These are phyloP conservation scores for Catonia carolina DNA, from an alignment of 2,888 invertebrate species.

Conservation along the genomic window DNA sequence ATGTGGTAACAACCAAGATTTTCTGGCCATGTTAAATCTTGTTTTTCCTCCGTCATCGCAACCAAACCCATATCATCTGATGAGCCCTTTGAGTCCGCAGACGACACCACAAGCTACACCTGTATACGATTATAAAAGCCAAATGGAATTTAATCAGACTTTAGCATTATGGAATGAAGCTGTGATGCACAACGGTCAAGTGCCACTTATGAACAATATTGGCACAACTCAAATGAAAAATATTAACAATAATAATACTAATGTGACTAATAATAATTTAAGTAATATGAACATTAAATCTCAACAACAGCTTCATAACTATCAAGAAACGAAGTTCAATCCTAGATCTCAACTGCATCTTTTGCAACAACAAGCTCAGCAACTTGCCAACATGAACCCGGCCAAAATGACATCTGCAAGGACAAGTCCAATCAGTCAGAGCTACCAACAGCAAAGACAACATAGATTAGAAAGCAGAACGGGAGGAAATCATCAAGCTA, in stretches of 20 bases:
- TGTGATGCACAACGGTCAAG: slow-evolving; percentile 47
- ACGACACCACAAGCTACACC: slow-evolving; percentile 35
- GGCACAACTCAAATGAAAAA: not conserved
- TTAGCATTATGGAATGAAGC: slow-evolving; percentile 65
- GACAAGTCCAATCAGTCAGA: slow-evolving; percentile 48
- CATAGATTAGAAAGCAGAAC: slow-evolving; percentile 41
- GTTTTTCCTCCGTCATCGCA: slow-evolving; percentile 36
- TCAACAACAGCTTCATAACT: slow-evolving; percentile 4
- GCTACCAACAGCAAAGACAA: slow-evolving; percentile 46
- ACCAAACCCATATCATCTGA: slow-evolving; percentile 26
- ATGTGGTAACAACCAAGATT: slow-evolving; percentile 41
- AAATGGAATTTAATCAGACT: slow-evolving; percentile 52
- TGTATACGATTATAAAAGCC: slow-evolving; percentile 32
- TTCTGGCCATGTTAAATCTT: slow-evolving; percentile 44
- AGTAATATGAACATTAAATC: slow-evolving; percentile 31
- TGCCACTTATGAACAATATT: not conserved
- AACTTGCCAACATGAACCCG: slow-evolving; percentile 10
- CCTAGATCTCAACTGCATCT: slow-evolving; percentile 2
- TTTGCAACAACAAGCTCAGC: slow-evolving; percentile 8
- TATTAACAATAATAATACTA: slow-evolving; percentile 1
- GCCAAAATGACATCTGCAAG: slow-evolving; percentile 45
- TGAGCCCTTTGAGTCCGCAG: slow-evolving; percentile 27
- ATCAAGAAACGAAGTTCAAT: slow-evolving; percentile 22
- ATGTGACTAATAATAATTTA: not conserved
- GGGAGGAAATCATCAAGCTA: slow-evolving; percentile 37